Evolutionary conservation across 2,113 vertebrate genomes (phyloP).

Genomic region (Lagenorhynchus albirostris): DNA sequence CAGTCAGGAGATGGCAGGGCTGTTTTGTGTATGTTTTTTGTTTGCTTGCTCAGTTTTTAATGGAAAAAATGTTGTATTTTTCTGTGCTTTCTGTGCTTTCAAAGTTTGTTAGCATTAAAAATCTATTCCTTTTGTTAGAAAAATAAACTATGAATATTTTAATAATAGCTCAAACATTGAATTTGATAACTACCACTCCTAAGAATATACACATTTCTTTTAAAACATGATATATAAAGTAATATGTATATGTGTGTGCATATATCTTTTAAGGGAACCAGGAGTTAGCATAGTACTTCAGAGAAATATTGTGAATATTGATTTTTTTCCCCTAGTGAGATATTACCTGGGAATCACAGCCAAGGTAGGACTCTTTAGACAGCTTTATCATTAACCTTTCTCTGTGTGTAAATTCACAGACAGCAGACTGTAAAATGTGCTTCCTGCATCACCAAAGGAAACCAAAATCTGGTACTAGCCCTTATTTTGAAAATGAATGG

Average conservation of each 20-base stretch:
- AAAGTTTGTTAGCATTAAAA: constrained; percentile 31
- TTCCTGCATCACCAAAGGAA: background rate
- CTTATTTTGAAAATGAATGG: constrained; percentile 27
- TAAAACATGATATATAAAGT: constrained; percentile 48
- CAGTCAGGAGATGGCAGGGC: background rate
- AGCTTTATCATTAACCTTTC: constrained; percentile 29
- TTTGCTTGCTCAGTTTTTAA: constrained; percentile 10
- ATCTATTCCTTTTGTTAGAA: background rate
- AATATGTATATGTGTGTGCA: background rate
- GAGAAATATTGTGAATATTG: constrained; percentile 48
- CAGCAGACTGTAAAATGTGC: background rate
- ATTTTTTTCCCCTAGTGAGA: constrained; percentile 35
- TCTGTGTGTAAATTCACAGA: constrained; percentile 18
- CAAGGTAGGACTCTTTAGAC: constrained; percentile 27
- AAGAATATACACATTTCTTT: constrained; percentile 11
- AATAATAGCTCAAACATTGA: background rate
- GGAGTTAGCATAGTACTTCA: constrained; percentile 36
- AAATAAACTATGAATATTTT: constrained; percentile 15
- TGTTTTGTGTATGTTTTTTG: background rate
- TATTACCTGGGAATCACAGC: constrained; percentile 50
- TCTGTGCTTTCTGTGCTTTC: background rate
- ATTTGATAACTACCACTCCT: background rate
- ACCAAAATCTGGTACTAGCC: background rate
- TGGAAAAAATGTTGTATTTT: background rate
- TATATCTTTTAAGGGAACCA: constrained; percentile 16